phyloP scores from a whole-genome alignment of 2,113 vertebrate species.

The Malurus elegans region DNA sequence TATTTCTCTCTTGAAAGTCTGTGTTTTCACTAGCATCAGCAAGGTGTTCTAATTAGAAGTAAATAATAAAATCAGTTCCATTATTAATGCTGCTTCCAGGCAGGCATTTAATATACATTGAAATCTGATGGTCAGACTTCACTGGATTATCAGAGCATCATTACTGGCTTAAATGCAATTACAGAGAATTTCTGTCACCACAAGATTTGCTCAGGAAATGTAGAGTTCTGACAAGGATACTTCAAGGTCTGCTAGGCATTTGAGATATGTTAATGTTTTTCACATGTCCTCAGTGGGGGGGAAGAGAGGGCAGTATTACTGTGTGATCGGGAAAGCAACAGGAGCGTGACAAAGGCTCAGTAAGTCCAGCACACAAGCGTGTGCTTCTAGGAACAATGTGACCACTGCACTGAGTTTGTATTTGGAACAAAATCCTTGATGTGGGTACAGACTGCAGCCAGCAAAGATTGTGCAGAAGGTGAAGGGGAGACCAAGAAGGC shows the following conservation, averaged over 20 bases:
- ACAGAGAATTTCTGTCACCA: not conserved
- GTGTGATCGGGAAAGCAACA: not conserved
- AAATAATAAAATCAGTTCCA: not conserved
- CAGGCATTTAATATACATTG: not conserved
- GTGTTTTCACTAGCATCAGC: not conserved
- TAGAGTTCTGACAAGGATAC: conserved; percentile 14
- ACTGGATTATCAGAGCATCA: not conserved
- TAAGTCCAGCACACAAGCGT: accelerated
- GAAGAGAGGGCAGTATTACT: not conserved
- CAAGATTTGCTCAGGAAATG: not conserved
- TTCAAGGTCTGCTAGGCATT: conserved; percentile 35
- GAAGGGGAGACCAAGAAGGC: not conserved
- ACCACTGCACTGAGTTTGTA: not conserved
- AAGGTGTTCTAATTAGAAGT: not conserved
- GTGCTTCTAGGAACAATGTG: not conserved
- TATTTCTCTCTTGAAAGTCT: not conserved
- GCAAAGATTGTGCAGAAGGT: not conserved
- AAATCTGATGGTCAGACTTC: not conserved
- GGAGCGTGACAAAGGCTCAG: not conserved
- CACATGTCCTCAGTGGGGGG: not conserved
- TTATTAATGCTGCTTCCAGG: conserved; percentile 14
- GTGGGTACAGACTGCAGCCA: not conserved
- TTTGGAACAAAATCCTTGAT: not conserved
- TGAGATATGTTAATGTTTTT: conserved; percentile 43
- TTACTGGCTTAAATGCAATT: not conserved